Conservation (phyloP, 1,140 invertebrate genomes). For the Atta texana region DNA sequence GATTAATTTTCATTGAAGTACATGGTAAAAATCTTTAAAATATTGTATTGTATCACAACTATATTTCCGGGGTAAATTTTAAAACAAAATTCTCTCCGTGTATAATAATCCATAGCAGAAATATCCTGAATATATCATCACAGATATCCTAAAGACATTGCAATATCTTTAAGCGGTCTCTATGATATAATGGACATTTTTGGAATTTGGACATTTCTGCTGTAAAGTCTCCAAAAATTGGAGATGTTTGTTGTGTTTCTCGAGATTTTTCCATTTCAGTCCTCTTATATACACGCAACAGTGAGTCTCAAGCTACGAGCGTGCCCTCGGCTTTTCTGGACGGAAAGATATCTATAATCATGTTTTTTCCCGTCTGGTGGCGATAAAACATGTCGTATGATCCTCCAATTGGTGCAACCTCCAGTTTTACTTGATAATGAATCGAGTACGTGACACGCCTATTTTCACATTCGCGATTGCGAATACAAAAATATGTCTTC, state of each 20-base stretch:
- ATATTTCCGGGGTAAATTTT: too few species aligned
- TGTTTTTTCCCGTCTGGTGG: slow-evolving; percentile 67
- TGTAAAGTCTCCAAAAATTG: neutral
- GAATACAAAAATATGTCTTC: slow-evolving; percentile 5
- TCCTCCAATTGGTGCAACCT: neutral
- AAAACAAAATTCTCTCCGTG: too few species aligned
- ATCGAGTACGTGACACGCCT: slow-evolving; percentile 2
- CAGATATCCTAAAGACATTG: too few species aligned
- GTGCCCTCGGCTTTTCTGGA: neutral
- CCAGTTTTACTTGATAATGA: slow-evolving; percentile 39
- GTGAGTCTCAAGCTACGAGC: too few species aligned
- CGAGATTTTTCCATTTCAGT: neutral
- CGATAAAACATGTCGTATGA: slow-evolving; percentile 62
- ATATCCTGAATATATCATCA: too few species aligned
- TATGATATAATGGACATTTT: too few species aligned
- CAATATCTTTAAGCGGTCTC: too few species aligned
- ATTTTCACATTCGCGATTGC: neutral
- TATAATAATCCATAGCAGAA: too few species aligned
- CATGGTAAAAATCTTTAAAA: too few species aligned
- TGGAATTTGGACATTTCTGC: too few species aligned
- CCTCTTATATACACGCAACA: neutral
- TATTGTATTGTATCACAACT: too few species aligned
- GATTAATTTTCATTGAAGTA: too few species aligned
- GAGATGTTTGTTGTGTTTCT: neutral
- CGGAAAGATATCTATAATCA: slow-evolving; percentile 62